These are phyloP conservation scores for Heteromormyrus szaboi DNA, from an alignment of 2,797 vertebrate species.

Conservation along the genomic window DNA sequence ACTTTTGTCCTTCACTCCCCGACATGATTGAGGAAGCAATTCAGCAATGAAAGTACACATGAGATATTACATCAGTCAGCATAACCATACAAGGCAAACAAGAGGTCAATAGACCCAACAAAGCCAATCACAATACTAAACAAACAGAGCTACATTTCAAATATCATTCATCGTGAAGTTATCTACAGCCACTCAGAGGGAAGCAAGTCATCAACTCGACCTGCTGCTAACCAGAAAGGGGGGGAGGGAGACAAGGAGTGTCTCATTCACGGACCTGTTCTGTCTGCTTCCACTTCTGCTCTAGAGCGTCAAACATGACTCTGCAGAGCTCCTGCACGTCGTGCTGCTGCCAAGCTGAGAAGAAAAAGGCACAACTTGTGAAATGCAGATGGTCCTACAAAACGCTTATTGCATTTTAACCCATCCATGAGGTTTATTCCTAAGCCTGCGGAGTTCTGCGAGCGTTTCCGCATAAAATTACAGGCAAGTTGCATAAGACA, in stretches of 20 bases:
- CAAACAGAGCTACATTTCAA: not conserved
- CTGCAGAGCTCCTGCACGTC: slow-evolving; percentile 97
- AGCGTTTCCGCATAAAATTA: not conserved
- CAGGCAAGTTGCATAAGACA: not conserved
- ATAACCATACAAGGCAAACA: not conserved
- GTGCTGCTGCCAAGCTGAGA: slow-evolving; percentile 95
- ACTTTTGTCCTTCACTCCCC: not conserved
- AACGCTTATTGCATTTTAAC: not conserved
- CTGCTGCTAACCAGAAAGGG: slow-evolving; percentile 9
- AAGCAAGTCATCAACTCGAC: not conserved
- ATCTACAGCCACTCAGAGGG: not conserved
- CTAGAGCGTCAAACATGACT: slow-evolving; percentile 98
- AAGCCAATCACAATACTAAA: not conserved
- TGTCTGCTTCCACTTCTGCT: slow-evolving; percentile 98
- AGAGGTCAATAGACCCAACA: not conserved
- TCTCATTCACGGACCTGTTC: slow-evolving; percentile 75
- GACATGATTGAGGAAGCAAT: not conserved
- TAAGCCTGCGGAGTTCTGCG: not conserved
- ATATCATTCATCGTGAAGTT: not conserved
- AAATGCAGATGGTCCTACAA: not conserved
- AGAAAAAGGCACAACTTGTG: slow-evolving; percentile 13
- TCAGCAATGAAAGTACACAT: not conserved
- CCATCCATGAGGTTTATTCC: not conserved
- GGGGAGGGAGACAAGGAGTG: slow-evolving; percentile 2
- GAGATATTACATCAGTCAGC: not conserved